Evolutionary conservation across 2,113 vertebrate species (phyloP).

Genomic region (Zosterops pallidus): DNA sequence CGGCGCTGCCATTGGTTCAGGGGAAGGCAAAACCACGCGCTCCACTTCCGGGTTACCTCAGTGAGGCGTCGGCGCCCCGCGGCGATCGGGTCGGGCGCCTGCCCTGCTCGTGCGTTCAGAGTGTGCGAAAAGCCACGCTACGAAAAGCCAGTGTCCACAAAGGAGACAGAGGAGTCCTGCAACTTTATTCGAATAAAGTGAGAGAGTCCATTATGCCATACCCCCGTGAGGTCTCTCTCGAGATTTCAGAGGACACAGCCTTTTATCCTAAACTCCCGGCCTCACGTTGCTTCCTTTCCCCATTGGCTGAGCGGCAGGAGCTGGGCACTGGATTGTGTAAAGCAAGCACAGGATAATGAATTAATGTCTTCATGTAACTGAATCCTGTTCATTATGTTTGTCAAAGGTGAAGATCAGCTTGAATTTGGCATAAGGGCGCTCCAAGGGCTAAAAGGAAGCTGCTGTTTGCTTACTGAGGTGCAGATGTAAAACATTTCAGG

Average conservation of each 20-base stretch:
- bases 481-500: not conserved
- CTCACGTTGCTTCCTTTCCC: not conserved
- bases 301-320: not conserved
- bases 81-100: rapidly evolving
- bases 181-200: not conserved
- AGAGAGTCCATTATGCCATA: not conserved
- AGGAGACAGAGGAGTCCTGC: not conserved
- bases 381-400: not conserved
- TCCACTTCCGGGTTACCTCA: not conserved
- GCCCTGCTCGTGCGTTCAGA: too few species aligned
- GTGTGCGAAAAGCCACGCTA: not conserved
- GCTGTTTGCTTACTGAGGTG: not conserved
- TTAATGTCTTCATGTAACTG: not conserved
- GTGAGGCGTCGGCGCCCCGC: rapidly evolving
- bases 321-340: not conserved
- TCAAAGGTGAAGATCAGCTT: not conserved
- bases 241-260: not conserved
- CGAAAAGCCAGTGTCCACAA: not conserved
- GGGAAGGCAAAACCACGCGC: rapidly evolving
- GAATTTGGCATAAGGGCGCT: too few species aligned
- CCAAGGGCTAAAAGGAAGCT: not conserved
- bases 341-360: not conserved
- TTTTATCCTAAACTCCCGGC: not conserved
- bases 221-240: not conserved
- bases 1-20: not conserved